Conservation (phyloP, 2,113 vertebrate genomes). For the Opisthocomus hoazin region DNA sequence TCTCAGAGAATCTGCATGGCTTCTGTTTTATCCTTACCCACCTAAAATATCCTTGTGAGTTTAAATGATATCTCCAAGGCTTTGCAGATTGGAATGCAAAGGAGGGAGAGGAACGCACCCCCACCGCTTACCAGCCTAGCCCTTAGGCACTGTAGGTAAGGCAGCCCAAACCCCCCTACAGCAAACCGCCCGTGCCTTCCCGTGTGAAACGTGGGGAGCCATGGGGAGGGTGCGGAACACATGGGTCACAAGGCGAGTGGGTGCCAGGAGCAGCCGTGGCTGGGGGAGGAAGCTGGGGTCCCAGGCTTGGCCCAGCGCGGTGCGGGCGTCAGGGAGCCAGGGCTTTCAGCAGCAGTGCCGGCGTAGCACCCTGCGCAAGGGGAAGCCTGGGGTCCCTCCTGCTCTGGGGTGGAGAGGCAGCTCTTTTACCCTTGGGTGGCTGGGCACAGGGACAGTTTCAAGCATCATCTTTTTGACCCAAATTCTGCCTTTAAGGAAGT, state of each 20-base stretch:
- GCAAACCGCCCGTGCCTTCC: background rate
- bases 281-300: background rate
- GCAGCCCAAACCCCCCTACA: background rate
- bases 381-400: background rate
- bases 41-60: background rate
- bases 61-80: background rate
- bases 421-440: background rate
- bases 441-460: background rate
- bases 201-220: rapidly evolving
- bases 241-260: background rate
- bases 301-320: rapidly evolving
- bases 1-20: background rate
- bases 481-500: background rate
- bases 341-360: background rate
- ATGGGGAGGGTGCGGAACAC: rapidly evolving
- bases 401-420: background rate
- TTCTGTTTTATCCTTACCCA: background rate
- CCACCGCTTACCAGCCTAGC: background rate
- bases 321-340: background rate
- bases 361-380: rapidly evolving
- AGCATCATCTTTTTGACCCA: background rate
- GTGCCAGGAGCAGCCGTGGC: background rate
- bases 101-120: background rate
- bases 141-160: background rate
- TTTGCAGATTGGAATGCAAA: background rate